These are phyloP conservation scores for Hirudinaria manillensis DNA, from an alignment of 2,888 invertebrate species.

Conservation along the genomic window DNA sequence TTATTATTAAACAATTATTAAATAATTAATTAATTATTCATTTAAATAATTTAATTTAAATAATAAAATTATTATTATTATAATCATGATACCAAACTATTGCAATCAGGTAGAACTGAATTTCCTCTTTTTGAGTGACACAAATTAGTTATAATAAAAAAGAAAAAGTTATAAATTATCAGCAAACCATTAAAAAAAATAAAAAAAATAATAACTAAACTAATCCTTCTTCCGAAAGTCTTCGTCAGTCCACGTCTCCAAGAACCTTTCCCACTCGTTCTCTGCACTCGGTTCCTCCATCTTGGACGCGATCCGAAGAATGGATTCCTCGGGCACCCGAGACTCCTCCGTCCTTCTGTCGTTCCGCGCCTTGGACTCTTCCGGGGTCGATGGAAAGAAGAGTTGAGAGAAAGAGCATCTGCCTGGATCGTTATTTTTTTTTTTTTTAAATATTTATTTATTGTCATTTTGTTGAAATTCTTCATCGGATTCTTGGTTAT, in stretches of 20 bases:
- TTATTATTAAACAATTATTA: background rate
- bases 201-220: background rate
- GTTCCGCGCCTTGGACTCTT: background rate
- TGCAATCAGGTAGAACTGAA: too few relatives aligned
- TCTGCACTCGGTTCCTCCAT: background rate
- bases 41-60: too few relatives aligned
- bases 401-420: background rate
- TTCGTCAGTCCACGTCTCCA: background rate
- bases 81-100: too few relatives aligned
- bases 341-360: background rate
- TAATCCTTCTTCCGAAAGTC: background rate
- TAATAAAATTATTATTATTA: too few relatives aligned
- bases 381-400: background rate
- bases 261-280: background rate
- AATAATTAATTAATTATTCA: background rate
- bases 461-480: background rate
- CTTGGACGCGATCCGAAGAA: background rate
- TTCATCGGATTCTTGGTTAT: background rate
- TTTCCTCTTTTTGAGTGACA: too few relatives aligned
- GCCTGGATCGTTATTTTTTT: background rate
- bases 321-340: slow-evolving; percentile 1
- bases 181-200: too few relatives aligned
- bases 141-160: too few relatives aligned
- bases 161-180: too few relatives aligned
- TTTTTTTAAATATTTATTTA: background rate